Conservation (phyloP, 2,797 vertebrate genomes). For the Schizopygopsis malacanthus region DNA sequence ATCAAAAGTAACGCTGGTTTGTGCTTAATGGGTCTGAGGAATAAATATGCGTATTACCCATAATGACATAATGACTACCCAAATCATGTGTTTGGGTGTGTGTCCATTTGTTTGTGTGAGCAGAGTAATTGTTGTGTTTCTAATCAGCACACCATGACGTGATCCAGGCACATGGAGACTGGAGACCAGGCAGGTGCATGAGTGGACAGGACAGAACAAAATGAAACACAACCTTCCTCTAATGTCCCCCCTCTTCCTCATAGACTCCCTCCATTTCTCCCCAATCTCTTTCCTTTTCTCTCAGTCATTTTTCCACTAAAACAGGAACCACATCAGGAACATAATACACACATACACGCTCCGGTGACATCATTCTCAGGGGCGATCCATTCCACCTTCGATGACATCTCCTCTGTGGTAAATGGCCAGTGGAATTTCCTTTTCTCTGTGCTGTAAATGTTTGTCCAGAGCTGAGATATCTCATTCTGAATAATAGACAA, state of each 20-base stretch:
- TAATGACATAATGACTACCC: not conserved
- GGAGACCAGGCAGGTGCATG: slow-evolving; percentile 22
- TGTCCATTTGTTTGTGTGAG: slow-evolving; percentile 8
- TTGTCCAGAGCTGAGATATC: not conserved
- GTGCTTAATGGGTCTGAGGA: not conserved
- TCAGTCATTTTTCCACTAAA: slow-evolving; percentile 50
- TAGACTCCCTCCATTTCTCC: not conserved
- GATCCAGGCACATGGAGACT: slow-evolving; percentile 4
- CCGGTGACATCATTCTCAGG: slow-evolving; percentile 52
- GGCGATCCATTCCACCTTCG: slow-evolving; percentile 29
- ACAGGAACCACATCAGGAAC: slow-evolving; percentile 56
- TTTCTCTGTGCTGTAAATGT: slow-evolving; percentile 9
- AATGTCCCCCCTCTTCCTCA: not conserved
- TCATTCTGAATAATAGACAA: not conserved
- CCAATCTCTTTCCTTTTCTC: not conserved
- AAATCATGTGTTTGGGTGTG: slow-evolving; percentile 14
- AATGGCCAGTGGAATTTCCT: slow-evolving; percentile 35
- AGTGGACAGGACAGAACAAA: slow-evolving; percentile 25
- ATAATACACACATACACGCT: slow-evolving; percentile 39
- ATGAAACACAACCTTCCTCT: slow-evolving; percentile 13
- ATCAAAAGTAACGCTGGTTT: not conserved
- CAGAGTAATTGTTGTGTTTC: not conserved
- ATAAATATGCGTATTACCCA: not conserved
- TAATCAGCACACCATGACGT: slow-evolving; percentile 21
- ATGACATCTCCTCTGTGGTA: slow-evolving; percentile 36